Conservation (phyloP, 2,797 vertebrate species). For the Malacoraja senta region DNA sequence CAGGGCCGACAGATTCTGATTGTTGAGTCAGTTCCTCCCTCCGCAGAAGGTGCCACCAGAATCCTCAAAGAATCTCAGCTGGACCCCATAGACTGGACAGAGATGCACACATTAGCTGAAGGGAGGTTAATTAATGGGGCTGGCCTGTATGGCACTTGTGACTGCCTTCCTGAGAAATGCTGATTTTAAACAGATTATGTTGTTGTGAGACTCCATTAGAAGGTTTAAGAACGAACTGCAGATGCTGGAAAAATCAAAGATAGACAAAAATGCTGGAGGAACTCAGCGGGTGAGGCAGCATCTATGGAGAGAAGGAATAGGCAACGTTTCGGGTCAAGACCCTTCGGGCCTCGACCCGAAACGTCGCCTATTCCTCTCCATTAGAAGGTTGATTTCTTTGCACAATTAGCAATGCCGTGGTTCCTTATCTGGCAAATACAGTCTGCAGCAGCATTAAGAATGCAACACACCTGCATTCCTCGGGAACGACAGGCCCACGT, state of each 20-base stretch:
- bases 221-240: too few relatives aligned
- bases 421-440: neutral
- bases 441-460: neutral
- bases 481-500: neutral
- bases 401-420: neutral
- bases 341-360: too few relatives aligned
- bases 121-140: neutral
- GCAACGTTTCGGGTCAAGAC: too few relatives aligned
- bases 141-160: too few relatives aligned
- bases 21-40: too few relatives aligned
- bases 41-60: neutral
- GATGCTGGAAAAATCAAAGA: too few relatives aligned
- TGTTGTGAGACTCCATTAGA: neutral
- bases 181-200: neutral
- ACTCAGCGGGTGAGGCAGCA: too few relatives aligned
- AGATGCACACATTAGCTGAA: neutral
- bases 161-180: neutral
- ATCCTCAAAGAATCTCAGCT: neutral
- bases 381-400: neutral
- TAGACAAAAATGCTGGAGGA: too few relatives aligned
- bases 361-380: too few relatives aligned
- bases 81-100: neutral
- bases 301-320: too few relatives aligned
- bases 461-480: neutral
- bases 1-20: too few relatives aligned